Evolutionary conservation across 2,888 invertebrate genomes (phyloP), one percentile per base, ranked within the genome.

Genomic region (Xestia sexstrigata): DNA sequence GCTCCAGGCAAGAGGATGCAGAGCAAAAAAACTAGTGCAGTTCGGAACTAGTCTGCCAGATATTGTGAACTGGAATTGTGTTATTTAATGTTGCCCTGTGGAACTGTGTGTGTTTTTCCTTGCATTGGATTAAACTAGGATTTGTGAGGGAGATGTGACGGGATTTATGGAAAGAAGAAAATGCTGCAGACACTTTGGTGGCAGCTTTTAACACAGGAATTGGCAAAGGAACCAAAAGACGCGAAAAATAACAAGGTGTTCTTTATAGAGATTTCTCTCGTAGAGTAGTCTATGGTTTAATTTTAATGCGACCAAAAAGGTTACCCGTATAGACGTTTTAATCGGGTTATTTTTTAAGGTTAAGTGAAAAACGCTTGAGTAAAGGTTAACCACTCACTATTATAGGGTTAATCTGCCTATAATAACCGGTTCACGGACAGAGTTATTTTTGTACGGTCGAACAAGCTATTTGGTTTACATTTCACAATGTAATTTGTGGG

Each of bases 21-120:
- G 49, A 72, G 58, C 35, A 85, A 84, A 79, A 82, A 87, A 85
- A 81, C 68, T 69, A 60, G 26, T 6, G 26, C 58, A 60, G n/a
- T 73, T 66, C 23, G 66, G 55, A 73, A 65, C 67, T 75, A 63
- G 55, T 62, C 58, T 55, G 39, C 23, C 35, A 35, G 49, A 35
- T 71, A 60, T 74, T 66, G 66, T 30, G 39, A 47, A 55, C 62
- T 67, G 35, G 42, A 39, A 69, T 75, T 58, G 35, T 69, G 30
- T 49, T 62, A 35, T n/a, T n/a, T n/a, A n/a, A n/a, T n/a, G n/a
- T n/a, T 35, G 6, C 1, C 42, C 47, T 65, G 62, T 65, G 67
- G 17, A 11, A 52, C 8, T 30, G 20, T 7, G 8, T 20, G 1
- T 58, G 23, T 66, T 66, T 70, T 78, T 49, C n/a, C 79, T 55